Conservation (phyloP, 2,113 vertebrate species). For the Epinephelus moara region DNA sequence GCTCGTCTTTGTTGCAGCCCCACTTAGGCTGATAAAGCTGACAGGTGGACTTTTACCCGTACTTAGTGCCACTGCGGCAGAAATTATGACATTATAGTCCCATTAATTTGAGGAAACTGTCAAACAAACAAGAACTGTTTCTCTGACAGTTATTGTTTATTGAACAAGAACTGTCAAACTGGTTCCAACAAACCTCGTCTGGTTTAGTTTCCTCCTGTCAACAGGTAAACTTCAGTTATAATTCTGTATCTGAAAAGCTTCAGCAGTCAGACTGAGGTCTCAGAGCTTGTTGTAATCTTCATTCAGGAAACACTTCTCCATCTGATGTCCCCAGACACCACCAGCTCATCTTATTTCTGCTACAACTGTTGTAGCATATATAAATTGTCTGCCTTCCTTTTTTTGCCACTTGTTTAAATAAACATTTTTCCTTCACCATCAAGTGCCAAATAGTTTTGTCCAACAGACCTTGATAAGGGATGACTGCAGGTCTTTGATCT, state of each 20-base stretch:
- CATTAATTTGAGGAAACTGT: neutral
- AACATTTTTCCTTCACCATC: constrained; percentile 16
- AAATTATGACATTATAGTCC: neutral
- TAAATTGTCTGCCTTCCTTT: neutral
- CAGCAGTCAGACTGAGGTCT: neutral
- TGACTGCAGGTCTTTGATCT: constrained; percentile 63
- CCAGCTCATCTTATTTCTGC: constrained; percentile 26
- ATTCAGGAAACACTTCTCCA: constrained; percentile 33
- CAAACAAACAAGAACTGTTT: neutral
- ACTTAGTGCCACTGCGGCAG: neutral
- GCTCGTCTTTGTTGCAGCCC: neutral
- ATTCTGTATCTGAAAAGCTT: constrained; percentile 8
- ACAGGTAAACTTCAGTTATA: neutral
- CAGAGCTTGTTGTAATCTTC: constrained; percentile 3
- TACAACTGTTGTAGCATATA: constrained; percentile 8
- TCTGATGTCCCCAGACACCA: constrained; percentile 41
- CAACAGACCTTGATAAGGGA: constrained; percentile 40
- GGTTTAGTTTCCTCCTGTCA: neutral
- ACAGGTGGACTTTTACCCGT: neutral
- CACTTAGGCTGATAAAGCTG: neutral
- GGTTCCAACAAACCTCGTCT: neutral
- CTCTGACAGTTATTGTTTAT: neutral
- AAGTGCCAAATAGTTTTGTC: constrained; percentile 5
- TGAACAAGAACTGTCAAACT: neutral
- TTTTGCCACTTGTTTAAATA: constrained; percentile 17